phyloP scores from a whole-genome alignment of 2,797 vertebrate genomes.

The Spinus olivaceus region DNA sequence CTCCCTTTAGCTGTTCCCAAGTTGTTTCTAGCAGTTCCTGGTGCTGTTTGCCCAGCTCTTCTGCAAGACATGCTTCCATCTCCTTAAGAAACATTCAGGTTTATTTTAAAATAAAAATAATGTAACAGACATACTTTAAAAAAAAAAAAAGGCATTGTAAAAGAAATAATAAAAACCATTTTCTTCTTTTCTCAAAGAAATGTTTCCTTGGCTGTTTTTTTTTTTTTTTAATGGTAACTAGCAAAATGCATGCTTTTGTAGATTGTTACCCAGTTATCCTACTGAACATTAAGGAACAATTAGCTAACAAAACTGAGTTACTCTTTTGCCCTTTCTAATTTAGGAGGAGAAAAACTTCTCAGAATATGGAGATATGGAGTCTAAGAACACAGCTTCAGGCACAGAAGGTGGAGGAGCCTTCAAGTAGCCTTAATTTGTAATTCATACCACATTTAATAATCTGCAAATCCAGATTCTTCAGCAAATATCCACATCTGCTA shows the following conservation, averaged over 20 bases:
- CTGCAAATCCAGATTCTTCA: neutral
- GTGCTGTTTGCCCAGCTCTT: neutral
- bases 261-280: neutral
- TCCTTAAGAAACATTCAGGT: neutral
- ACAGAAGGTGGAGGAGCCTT: neutral
- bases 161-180: neutral
- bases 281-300: neutral
- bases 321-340: neutral
- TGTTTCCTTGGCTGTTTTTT: neutral
- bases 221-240: neutral
- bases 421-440: neutral
- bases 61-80: accelerated
- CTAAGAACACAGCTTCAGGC: neutral
- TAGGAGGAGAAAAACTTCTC: neutral
- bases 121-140: neutral
- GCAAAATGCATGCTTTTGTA: neutral
- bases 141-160: neutral
- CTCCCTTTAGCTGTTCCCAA: neutral
- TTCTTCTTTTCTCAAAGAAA: neutral
- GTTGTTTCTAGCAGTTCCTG: neutral
- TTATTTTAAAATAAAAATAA: neutral
- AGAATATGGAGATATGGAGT: neutral
- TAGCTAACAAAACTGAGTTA: neutral
- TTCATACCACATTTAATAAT: neutral
- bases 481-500: neutral